Conservation (phyloP, 2,797 vertebrate species). For the Gila robusta region DNA sequence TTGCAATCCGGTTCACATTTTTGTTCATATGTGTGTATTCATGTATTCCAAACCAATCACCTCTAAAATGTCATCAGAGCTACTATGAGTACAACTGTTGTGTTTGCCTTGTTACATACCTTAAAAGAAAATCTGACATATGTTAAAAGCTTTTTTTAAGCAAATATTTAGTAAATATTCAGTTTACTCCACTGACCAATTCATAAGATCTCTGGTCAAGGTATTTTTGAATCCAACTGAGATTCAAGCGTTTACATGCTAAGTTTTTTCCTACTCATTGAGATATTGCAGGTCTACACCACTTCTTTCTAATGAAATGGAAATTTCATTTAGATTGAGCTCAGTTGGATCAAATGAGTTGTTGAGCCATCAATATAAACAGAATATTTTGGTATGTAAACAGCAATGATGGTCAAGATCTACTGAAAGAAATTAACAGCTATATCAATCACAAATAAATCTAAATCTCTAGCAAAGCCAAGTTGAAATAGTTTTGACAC, state of each 20-base stretch:
- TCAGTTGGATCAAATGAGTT: not conserved
- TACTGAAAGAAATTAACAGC: not conserved
- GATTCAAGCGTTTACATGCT: not conserved
- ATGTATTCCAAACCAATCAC: not conserved
- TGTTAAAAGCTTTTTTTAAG: not conserved
- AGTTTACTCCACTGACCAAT: not conserved
- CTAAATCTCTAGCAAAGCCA: not conserved
- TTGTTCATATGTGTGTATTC: not conserved
- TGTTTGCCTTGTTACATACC: too few relatives aligned
- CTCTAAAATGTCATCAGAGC: not conserved
- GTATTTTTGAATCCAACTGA: not conserved
- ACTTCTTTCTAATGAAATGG: not conserved
- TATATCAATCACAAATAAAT: slow-evolving; percentile 8
- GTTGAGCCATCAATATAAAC: not conserved
- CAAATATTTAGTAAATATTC: not conserved
- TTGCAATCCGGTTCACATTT: not conserved
- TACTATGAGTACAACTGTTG: not conserved
- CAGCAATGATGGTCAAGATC: not conserved
- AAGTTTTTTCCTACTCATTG: not conserved
- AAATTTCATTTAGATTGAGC: not conserved
- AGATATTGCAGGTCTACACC: not conserved
- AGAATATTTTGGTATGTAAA: not conserved
- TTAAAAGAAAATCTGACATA: not conserved
- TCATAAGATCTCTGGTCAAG: not conserved
- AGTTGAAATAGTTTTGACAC: slow-evolving; percentile 12